These are phyloP conservation scores for Ariolimax columbianus DNA, from an alignment of 2,888 invertebrate genomes.

Conservation along the genomic window DNA sequence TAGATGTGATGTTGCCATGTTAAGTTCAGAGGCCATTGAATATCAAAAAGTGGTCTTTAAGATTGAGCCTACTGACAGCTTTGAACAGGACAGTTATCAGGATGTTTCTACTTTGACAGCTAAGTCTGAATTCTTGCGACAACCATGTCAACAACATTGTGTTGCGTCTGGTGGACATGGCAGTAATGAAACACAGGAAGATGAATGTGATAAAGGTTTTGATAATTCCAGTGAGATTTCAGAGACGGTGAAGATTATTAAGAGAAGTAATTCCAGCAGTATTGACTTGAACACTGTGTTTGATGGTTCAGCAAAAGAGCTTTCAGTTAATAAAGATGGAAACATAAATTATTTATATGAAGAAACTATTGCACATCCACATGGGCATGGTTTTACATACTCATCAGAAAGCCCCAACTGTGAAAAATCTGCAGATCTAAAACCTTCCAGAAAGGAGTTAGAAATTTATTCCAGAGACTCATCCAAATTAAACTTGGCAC, in stretches of 20 bases:
- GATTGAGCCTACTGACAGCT: constrained; percentile 30
- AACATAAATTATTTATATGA: not conserved
- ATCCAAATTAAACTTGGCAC: constrained; percentile 19
- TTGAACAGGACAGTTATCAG: constrained; percentile 10
- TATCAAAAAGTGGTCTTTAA: constrained; percentile 23
- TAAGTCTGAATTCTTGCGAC: not conserved
- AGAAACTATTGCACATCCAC: not conserved
- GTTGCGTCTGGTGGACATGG: not conserved
- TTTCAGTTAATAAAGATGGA: not conserved
- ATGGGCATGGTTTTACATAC: not conserved
- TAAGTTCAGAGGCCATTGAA: not conserved
- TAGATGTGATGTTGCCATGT: not conserved
- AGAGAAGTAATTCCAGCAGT: not conserved
- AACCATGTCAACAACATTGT: not conserved
- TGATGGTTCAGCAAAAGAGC: not conserved
- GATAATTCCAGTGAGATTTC: not conserved
- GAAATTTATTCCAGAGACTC: constrained; percentile 10
- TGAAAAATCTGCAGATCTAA: not conserved
- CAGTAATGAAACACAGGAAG: no score
- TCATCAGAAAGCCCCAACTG: not conserved
- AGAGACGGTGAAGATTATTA: constrained; percentile 13
- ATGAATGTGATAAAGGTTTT: not conserved
- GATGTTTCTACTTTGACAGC: not conserved
- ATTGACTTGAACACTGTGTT: not conserved
- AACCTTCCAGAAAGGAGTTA: constrained; percentile 21